Conservation (phyloP, 2,888 invertebrate genomes). For the Monoplex corrugatus region DNA sequence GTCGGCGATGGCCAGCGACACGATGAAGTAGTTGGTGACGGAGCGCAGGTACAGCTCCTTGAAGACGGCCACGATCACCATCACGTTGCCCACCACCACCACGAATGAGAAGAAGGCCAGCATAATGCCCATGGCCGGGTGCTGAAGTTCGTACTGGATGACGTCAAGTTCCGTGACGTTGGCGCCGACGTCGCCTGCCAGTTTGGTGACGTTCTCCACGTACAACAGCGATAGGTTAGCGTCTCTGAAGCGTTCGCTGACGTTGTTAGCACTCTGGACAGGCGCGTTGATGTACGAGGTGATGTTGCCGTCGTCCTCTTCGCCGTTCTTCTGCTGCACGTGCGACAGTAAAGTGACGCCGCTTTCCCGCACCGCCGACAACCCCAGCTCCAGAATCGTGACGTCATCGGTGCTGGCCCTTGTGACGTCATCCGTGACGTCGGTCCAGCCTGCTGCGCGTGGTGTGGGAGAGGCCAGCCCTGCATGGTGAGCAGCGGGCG, state of each 20-base stretch:
- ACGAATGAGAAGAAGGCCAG: conserved; percentile 93
- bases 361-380: background rate
- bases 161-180: background rate
- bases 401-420: background rate
- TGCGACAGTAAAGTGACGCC: background rate
- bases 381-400: background rate
- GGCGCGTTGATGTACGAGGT: background rate
- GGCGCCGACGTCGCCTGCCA: background rate
- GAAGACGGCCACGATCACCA: conserved; percentile 96
- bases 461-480: background rate
- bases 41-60: conserved; percentile 96
- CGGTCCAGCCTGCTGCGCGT: background rate
- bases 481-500: conserved; percentile 11
- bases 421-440: conserved; percentile 10
- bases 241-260: background rate
- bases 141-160: conserved; percentile 58
- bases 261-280: too few species aligned
- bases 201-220: conserved; percentile 30
- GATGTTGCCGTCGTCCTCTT: background rate
- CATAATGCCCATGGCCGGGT: conserved; percentile 85
- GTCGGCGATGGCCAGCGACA: conserved; percentile 97
- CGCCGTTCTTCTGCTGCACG: background rate
- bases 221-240: background rate
- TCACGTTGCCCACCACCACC: conserved; percentile 96
- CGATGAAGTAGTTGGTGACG: conserved; percentile 98